These are phyloP conservation scores for Helleia helle DNA, from an alignment of 2,888 invertebrate genomes.

Conservation along the genomic window DNA sequence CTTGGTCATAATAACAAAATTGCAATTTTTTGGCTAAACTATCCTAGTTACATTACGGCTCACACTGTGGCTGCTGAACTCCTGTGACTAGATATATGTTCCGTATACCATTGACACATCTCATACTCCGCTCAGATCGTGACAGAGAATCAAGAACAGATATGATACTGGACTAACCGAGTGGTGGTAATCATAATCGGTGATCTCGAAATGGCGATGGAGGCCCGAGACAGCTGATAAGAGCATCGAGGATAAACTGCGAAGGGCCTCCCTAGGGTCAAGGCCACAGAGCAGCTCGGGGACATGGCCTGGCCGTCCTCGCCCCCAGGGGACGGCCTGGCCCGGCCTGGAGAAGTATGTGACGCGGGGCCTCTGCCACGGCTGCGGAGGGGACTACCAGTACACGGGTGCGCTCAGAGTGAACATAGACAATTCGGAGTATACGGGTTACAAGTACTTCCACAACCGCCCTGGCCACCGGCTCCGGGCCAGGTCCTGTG, in stretches of 20 bases:
- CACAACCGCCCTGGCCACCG: slow-evolving; percentile 52
- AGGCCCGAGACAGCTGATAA: slow-evolving; percentile 58
- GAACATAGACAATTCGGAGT: slow-evolving; percentile 59
- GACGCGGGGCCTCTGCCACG: slow-evolving; percentile 56
- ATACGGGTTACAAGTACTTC: slow-evolving; percentile 65
- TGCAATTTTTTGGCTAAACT: too few species aligned
- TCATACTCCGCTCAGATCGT: slow-evolving; percentile 12
- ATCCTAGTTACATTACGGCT: too few species aligned
- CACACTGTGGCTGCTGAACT: too few species aligned
- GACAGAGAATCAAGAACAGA: slow-evolving; percentile 7
- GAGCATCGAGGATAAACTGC: slow-evolving; percentile 60
- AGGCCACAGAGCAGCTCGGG: slow-evolving; percentile 37
- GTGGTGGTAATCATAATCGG: slow-evolving; percentile 40
- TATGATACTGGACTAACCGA: slow-evolving; percentile 35
- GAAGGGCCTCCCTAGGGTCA: slow-evolving; percentile 40
- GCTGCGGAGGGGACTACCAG: slow-evolving; percentile 63
- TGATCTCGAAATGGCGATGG: slow-evolving; percentile 71
- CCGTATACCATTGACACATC: slow-evolving; percentile 34
- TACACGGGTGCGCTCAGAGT: slow-evolving; percentile 58
- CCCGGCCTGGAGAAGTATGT: slow-evolving; percentile 37
- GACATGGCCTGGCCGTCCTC: slow-evolving; percentile 70
- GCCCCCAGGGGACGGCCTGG: slow-evolving; percentile 38
- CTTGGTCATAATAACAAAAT: too few species aligned
- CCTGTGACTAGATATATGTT: too few species aligned
- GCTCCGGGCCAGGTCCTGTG: slow-evolving; percentile 58